Conservation (phyloP, 2,797 vertebrate species). For the Borostomias antarcticus region DNA sequence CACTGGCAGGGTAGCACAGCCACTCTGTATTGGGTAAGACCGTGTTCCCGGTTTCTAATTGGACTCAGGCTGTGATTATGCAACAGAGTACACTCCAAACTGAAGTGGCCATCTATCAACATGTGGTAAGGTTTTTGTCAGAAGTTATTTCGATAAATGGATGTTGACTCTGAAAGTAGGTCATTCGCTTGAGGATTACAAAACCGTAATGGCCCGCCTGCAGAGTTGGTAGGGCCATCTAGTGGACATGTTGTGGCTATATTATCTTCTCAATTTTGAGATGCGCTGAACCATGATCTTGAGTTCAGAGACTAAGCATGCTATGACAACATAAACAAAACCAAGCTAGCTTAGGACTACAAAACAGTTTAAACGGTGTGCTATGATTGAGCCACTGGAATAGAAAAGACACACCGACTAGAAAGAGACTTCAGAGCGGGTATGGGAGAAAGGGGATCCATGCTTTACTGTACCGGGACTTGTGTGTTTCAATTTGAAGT, state of each 20-base stretch:
- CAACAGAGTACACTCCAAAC: conserved; percentile 41
- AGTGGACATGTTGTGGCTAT: conserved; percentile 55
- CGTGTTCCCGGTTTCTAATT: conserved; percentile 38
- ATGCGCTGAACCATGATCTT: background rate
- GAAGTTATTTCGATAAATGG: conserved; percentile 51
- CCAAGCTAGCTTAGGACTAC: background rate
- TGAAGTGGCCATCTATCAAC: conserved; percentile 39
- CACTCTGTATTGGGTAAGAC: conserved; percentile 36
- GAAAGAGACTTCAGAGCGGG: background rate
- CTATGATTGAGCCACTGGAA: background rate
- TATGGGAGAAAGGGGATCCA: background rate
- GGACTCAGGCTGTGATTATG: conserved; percentile 45
- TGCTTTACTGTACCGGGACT: conserved; percentile 79
- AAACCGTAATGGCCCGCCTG: conserved; percentile 40
- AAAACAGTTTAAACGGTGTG: too few relatives aligned
- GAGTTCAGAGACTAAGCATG: background rate
- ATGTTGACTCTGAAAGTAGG: conserved; percentile 68
- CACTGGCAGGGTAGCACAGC: conserved; percentile 14
- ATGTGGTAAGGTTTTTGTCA: conserved; percentile 44
- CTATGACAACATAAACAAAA: too few relatives aligned
- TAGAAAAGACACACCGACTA: background rate
- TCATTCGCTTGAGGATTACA: conserved; percentile 64
- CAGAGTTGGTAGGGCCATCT: conserved; percentile 62
- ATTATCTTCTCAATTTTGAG: background rate
- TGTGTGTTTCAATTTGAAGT: conserved; percentile 90